Evolutionary conservation across 2,113 vertebrate genomes (phyloP).

Genomic region (Corapipo altera): DNA sequence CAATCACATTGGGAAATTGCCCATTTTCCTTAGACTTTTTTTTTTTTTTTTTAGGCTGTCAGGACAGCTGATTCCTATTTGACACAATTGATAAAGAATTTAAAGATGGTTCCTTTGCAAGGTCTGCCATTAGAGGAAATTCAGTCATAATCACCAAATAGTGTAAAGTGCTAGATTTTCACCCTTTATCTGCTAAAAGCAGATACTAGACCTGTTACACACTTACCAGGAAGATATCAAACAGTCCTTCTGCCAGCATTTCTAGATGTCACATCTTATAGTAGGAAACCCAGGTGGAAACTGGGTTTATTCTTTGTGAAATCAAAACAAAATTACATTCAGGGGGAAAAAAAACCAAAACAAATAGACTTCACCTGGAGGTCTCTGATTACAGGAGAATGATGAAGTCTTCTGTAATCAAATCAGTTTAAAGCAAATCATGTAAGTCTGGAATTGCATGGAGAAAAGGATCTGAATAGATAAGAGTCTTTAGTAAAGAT

Average conservation of each 20-base stretch:
- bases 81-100: background rate
- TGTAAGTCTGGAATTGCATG: background rate
- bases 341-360: fast-evolving
- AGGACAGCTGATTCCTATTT: background rate
- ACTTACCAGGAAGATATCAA: background rate
- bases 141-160: background rate
- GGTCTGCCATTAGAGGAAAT: background rate
- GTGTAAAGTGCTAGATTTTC: background rate
- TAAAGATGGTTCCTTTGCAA: background rate
- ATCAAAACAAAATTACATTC: background rate
- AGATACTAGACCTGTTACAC: background rate
- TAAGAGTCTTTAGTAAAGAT: background rate
- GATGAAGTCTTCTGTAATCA: background rate
- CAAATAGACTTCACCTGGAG: background rate
- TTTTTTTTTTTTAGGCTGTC: background rate
- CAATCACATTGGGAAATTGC: background rate
- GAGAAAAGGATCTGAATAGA: background rate
- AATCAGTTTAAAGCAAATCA: background rate
- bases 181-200: background rate
- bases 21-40: background rate
- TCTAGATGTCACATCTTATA: background rate
- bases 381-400: background rate
- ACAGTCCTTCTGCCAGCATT: background rate
- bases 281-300: background rate
- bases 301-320: background rate